Evolutionary conservation across 2,888 invertebrate genomes (phyloP).

Genomic region (Orthosia incerta): DNA sequence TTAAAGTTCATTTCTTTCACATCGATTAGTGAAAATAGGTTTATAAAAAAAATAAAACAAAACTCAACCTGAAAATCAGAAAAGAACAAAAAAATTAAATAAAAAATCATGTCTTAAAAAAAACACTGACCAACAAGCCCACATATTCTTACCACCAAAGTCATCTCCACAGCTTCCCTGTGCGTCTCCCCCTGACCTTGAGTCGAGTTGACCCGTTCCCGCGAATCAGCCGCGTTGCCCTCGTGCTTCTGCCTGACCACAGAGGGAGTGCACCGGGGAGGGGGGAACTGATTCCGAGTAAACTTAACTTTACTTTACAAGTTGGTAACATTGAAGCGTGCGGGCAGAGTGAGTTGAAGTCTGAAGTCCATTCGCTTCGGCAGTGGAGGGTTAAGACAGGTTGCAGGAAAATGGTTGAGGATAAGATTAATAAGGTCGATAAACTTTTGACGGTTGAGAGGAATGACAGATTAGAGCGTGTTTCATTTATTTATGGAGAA

Average conservation of each 20-base stretch:
- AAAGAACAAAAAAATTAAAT: not conserved
- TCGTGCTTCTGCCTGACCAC: constrained; percentile 53
- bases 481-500: not conserved
- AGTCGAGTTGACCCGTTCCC: constrained; percentile 86
- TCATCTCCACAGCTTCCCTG: constrained; percentile 73
- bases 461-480: not conserved
- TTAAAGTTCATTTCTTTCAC: not conserved
- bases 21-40: not conserved
- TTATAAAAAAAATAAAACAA: too few species aligned
- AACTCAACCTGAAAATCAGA: not conserved
- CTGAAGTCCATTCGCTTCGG: constrained; percentile 33
- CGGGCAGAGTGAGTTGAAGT: constrained; percentile 18
- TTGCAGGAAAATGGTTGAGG: constrained; percentile 39
- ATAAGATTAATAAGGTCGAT: constrained; percentile 30
- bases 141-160: not conserved
- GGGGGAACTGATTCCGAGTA: constrained; percentile 61
- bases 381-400: constrained; percentile 42
- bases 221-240: constrained; percentile 81
- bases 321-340: constrained; percentile 54
- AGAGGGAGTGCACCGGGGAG: constrained; percentile 13
- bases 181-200: constrained; percentile 86
- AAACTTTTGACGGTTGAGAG: constrained; percentile 20
- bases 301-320: constrained; percentile 63
- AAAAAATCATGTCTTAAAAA: not conserved
- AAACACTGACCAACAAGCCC: constrained; percentile 31